These are phyloP conservation scores for Tinea semifulvella DNA, from an alignment of 2,888 invertebrate genomes.

Conservation along the genomic window DNA sequence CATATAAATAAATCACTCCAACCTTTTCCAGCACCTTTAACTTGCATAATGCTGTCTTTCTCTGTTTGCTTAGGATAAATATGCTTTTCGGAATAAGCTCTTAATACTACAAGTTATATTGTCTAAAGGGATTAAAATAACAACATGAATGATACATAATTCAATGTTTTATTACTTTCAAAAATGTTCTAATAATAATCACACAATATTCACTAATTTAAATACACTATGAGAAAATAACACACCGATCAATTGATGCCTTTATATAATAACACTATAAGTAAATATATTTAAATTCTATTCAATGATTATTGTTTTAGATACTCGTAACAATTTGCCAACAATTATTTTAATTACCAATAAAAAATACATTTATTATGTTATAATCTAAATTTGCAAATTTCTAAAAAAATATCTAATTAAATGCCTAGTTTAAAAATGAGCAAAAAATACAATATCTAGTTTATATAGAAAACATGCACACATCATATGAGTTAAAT, in stretches of 20 bases:
- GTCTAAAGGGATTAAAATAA: slow-evolving; percentile 14
- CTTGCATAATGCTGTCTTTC: too few relatives aligned
- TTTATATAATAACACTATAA: slow-evolving; percentile 5
- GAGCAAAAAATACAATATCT: background rate
- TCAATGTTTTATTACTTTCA: slow-evolving; percentile 62
- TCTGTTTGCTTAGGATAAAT: too few relatives aligned
- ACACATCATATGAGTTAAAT: background rate
- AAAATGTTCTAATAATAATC: slow-evolving; percentile 58
- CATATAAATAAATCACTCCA: too few relatives aligned
- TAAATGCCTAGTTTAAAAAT: slow-evolving; percentile 4
- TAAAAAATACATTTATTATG: background rate
- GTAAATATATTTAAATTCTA: background rate
- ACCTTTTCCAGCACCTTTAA: too few relatives aligned
- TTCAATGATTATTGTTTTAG: slow-evolving; percentile 2
- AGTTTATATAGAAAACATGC: background rate
- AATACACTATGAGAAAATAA: slow-evolving; percentile 56
- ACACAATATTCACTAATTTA: slow-evolving; percentile 51
- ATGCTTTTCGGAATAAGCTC: too few relatives aligned
- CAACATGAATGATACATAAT: slow-evolving; percentile 30
- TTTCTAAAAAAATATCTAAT: too few relatives aligned
- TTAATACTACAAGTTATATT: too few relatives aligned
- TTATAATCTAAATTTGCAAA: background rate
- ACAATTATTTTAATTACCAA: slow-evolving; percentile 1
- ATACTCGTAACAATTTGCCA: background rate
- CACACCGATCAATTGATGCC: slow-evolving; percentile 33